These are phyloP conservation scores for Zaprionus ghesquierei DNA, from an alignment of 1,140 invertebrate species.

Conservation along the genomic window DNA sequence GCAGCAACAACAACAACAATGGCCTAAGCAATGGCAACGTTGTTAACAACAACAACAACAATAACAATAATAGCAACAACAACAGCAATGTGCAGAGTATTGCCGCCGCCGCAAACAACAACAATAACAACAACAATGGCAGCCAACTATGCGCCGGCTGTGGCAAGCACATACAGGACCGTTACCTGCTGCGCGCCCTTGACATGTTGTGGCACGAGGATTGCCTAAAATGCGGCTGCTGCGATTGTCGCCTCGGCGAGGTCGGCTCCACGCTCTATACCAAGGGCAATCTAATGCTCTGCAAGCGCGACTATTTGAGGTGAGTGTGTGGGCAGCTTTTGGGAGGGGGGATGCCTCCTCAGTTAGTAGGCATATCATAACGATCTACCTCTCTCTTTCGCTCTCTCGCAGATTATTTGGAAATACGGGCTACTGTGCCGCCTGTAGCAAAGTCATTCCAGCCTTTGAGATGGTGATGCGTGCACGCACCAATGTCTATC, in stretches of 20 bases:
- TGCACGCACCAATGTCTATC: conserved; percentile 97
- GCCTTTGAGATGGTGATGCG: conserved; percentile 99
- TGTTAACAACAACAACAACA: conserved; percentile 38
- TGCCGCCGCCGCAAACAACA: conserved; percentile 66
- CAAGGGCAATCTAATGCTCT: conserved; percentile 98
- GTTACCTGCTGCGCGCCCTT: conserved; percentile 92
- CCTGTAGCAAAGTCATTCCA: conserved; percentile 97
- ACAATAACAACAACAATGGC: conserved; percentile 83
- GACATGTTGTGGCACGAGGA: conserved; percentile 99
- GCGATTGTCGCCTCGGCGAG: conserved; percentile 97
- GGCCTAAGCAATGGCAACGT: conserved; percentile 43
- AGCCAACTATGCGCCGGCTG: conserved; percentile 92
- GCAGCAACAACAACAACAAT: conserved; percentile 59
- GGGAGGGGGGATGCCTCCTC: too few species aligned
- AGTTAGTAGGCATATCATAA: too few species aligned
- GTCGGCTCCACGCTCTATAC: conserved; percentile 98
- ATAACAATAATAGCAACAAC: conserved; percentile 49
- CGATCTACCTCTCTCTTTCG: background rate
- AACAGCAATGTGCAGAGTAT: conserved; percentile 68
- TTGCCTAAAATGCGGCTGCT: conserved; percentile 98
- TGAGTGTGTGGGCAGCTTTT: conserved; percentile 81
- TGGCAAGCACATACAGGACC: conserved; percentile 93
- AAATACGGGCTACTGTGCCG: conserved; percentile 95
- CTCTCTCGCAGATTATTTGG: conserved; percentile 88
- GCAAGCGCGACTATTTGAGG: conserved; percentile 98